These are phyloP conservation scores for Lordiphosa mommai DNA, from an alignment of 1,140 invertebrate species.

Conservation along the genomic window DNA sequence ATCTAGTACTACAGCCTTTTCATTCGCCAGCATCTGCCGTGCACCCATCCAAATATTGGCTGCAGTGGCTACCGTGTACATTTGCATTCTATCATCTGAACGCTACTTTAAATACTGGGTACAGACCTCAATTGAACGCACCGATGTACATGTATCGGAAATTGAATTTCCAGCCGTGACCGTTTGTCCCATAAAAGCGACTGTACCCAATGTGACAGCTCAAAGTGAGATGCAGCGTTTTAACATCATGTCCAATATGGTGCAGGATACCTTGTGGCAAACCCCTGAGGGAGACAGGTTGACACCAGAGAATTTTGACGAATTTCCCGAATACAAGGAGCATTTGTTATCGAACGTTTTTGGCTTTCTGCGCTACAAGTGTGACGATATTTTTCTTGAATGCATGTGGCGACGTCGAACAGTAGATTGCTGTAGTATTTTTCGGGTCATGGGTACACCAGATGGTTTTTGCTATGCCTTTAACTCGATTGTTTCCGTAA, in stretches of 20 bases:
- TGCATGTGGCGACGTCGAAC: conserved; percentile 44
- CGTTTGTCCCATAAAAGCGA: conserved; percentile 46
- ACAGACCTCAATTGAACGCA: conserved; percentile 65
- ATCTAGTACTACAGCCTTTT: not conserved
- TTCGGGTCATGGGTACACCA: conserved; percentile 2
- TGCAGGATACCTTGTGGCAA: conserved; percentile 28
- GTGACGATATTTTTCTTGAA: conserved; percentile 40
- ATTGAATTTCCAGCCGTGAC: conserved; percentile 62
- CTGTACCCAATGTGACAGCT: not conserved
- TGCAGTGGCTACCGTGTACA: conserved; percentile 30
- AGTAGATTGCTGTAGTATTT: conserved; percentile 55
- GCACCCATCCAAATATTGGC: conserved; percentile 24
- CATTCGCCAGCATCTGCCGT: conserved; percentile 11
- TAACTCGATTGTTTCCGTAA: conserved; percentile 9
- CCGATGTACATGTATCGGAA: conserved; percentile 65
- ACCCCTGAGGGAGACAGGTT: not conserved
- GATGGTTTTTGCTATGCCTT: conserved; percentile 45
- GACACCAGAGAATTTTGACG: not conserved
- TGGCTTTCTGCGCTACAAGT: conserved; percentile 19
- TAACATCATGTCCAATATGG: conserved; percentile 24
- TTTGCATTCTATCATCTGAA: conserved; percentile 49
- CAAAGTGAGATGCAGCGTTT: not conserved
- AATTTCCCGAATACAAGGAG: conserved; percentile 15
- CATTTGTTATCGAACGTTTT: not conserved
- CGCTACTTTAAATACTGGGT: conserved; percentile 69